Evolutionary conservation across 1,140 invertebrate genomes (phyloP).

Genomic region (Atta texana): DNA sequence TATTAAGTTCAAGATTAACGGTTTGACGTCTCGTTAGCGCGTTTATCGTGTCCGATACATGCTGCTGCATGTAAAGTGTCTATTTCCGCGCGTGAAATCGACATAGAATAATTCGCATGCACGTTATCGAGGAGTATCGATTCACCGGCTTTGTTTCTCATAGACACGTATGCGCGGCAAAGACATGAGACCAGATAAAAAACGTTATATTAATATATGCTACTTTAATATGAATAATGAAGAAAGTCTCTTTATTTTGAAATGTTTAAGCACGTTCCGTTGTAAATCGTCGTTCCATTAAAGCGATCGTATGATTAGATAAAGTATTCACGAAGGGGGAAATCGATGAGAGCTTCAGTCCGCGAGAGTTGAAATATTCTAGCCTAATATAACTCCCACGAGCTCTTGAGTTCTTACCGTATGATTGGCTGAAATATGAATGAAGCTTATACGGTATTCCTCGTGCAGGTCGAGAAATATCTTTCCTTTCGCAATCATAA

Average conservation of each 20-base stretch:
- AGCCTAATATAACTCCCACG: conserved; percentile 19
- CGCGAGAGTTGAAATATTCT: conserved; percentile 36
- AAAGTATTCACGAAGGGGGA: conserved; percentile 49
- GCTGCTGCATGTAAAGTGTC: conserved; percentile 24
- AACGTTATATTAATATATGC: conserved; percentile 27
- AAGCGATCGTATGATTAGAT: conserved; percentile 38
- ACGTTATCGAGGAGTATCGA: conserved; percentile 49
- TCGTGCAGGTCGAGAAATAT: background rate
- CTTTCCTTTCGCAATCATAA: conserved; percentile 1
- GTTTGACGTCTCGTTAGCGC: conserved; percentile 6
- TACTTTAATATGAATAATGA: conserved; percentile 15
- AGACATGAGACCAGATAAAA: background rate
- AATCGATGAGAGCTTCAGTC: conserved; percentile 46
- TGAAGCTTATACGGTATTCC: background rate
- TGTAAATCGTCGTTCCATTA: conserved; percentile 30
- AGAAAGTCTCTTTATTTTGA: conserved; percentile 46
- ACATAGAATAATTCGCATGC: conserved; percentile 27
- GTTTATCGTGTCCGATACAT: conserved; percentile 12
- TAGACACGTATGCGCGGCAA: background rate
- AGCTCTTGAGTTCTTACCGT: conserved; percentile 10
- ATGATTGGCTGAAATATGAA: conserved; percentile 40
- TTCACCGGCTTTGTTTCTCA: conserved; percentile 12
- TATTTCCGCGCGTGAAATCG: conserved; percentile 26
- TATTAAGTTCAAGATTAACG: background rate
- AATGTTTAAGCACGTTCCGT: background rate